phyloP scores from a whole-genome alignment of 2,888 invertebrate species.

The Cepaea hortensis region DNA sequence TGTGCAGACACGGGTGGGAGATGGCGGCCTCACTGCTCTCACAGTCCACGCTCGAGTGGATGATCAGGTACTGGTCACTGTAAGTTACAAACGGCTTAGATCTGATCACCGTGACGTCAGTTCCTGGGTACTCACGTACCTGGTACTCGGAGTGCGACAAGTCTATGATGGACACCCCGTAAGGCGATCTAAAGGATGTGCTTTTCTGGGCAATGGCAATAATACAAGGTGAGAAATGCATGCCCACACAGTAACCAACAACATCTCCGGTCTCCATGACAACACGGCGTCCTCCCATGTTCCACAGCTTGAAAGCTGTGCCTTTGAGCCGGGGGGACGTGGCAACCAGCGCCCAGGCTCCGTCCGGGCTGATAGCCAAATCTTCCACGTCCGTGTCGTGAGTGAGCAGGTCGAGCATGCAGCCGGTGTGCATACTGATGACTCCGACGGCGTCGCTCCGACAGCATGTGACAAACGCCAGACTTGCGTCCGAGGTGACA shows the following conservation, averaged over 20 bases:
- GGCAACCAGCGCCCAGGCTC: constrained; percentile 69
- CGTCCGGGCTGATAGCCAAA: constrained; percentile 69
- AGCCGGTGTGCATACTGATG: constrained; percentile 71
- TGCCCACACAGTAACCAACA: constrained; percentile 65
- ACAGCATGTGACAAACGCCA: constrained; percentile 68
- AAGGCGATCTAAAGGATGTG: constrained; percentile 62
- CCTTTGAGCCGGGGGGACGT: constrained; percentile 61
- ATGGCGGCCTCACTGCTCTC: constrained; percentile 59
- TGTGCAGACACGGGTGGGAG: constrained; percentile 63
- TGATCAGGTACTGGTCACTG: constrained; percentile 70
- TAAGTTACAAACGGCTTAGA: constrained; percentile 69
- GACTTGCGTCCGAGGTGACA: constrained; percentile 61
- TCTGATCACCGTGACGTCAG: constrained; percentile 60
- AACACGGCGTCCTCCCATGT: constrained; percentile 66
- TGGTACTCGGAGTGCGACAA: constrained; percentile 59
- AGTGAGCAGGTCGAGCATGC: constrained; percentile 73
- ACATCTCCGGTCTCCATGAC: constrained; percentile 72
- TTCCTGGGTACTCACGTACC: constrained; percentile 53
- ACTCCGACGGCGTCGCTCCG: constrained; percentile 74
- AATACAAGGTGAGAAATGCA: constrained; percentile 58
- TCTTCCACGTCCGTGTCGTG: constrained; percentile 68
- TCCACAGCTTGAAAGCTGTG: constrained; percentile 71
- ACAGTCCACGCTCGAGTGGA: constrained; percentile 68
- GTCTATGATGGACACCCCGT: constrained; percentile 63
- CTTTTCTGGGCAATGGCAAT: constrained; percentile 65